Conservation (phyloP, 2,888 invertebrate species). For the Colletes collaris region DNA sequence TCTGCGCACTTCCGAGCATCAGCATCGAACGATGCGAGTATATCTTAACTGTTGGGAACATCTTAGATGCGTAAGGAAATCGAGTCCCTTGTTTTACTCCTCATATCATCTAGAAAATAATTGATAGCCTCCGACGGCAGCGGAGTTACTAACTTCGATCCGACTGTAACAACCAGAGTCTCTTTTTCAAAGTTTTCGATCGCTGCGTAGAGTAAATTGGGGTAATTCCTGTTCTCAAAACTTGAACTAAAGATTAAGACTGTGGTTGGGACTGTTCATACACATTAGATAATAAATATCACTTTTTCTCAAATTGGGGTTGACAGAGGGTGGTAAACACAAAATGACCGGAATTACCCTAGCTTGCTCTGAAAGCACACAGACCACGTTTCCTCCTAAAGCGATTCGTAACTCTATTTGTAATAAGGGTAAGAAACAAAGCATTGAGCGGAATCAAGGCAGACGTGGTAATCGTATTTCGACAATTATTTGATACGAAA, state of each 20-base stretch:
- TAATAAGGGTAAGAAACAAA: neutral
- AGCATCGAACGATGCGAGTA: conserved; percentile 14
- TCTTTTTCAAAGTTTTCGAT: too few relatives aligned
- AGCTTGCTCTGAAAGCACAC: too few relatives aligned
- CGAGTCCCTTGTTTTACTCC: conserved; percentile 2
- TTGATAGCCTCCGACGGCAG: conserved; percentile 20
- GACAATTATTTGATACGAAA: conserved; percentile 70
- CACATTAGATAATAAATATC: too few relatives aligned
- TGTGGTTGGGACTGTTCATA: too few relatives aligned
- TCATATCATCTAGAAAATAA: conserved; percentile 17
- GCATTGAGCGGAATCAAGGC: neutral
- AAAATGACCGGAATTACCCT: too few relatives aligned
- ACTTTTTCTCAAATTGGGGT: too few relatives aligned
- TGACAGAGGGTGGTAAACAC: too few relatives aligned
- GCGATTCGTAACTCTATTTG: conserved; percentile 1
- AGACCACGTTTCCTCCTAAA: neutral
- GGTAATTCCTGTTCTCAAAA: too few relatives aligned
- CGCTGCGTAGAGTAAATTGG: too few relatives aligned
- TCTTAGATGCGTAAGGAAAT: conserved; percentile 26
- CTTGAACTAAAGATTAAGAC: too few relatives aligned
- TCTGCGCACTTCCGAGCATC: conserved; percentile 20
- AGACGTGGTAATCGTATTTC: conserved; percentile 56
- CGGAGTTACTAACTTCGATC: conserved; percentile 2
- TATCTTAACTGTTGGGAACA: conserved; percentile 49
- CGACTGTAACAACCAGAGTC: too few relatives aligned